phyloP scores from a whole-genome alignment of 2,113 vertebrate genomes.

The Macrotus californicus region DNA sequence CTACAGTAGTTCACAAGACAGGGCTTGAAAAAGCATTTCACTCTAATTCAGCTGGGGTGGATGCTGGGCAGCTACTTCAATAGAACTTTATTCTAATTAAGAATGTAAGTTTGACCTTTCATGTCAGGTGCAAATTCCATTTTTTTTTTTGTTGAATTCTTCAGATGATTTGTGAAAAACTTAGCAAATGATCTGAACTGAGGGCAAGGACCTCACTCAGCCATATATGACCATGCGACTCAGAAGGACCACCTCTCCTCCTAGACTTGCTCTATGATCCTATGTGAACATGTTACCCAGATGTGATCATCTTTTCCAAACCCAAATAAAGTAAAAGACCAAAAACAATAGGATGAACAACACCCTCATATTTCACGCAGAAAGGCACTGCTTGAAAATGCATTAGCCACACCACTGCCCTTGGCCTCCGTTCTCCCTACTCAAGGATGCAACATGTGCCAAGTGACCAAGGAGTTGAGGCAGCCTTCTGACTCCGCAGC shows the following conservation, averaged over 20 bases:
- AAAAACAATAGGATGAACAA: not conserved
- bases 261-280: not conserved
- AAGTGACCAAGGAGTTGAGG: constrained; percentile 13
- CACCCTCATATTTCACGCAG: not conserved
- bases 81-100: not conserved
- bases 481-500: constrained; percentile 64
- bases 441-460: constrained; percentile 13
- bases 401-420: not conserved
- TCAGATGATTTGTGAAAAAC: not conserved
- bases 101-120: not conserved
- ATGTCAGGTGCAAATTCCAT: not conserved
- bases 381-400: constrained; percentile 37
- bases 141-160: constrained; percentile 10
- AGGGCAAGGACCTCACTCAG: not conserved
- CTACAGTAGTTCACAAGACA: not conserved
- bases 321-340: constrained; percentile 2
- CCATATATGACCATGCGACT: not conserved
- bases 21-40: not conserved
- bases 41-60: not conserved
- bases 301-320: not conserved
- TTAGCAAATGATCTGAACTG: not conserved
- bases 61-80: not conserved
- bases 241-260: not conserved
- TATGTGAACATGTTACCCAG: not conserved
- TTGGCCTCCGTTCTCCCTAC: not conserved